Evolutionary conservation across 2,888 invertebrate genomes (phyloP).

Genomic region (Lysandra coridon): DNA sequence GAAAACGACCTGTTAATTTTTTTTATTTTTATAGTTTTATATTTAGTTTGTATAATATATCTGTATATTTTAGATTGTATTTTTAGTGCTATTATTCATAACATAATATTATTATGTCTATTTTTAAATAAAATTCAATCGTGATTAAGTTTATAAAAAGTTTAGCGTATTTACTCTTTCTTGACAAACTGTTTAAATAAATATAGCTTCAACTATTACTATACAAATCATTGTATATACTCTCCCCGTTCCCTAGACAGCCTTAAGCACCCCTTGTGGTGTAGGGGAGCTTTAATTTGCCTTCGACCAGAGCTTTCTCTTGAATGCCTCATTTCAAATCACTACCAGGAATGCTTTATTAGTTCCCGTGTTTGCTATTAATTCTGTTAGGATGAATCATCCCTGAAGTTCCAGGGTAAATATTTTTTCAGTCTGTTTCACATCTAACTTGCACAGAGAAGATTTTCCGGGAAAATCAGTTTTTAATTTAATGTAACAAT

Average conservation of each 20-base stretch:
- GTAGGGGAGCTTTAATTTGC: slow-evolving; percentile 1
- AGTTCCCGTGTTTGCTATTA: not conserved
- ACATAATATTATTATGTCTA: too few species aligned
- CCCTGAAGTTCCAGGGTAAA: not conserved
- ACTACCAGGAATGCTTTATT: slow-evolving; percentile 7
- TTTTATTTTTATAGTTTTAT: too few species aligned
- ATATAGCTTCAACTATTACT: not conserved
- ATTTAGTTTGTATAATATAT: too few species aligned
- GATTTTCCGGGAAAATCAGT: too few species aligned
- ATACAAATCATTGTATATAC: not conserved
- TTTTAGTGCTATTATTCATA: too few species aligned
- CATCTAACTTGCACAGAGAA: too few species aligned
- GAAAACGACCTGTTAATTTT: too few species aligned
- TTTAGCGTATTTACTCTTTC: too few species aligned
- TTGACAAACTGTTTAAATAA: not conserved
- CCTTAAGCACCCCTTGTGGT: slow-evolving; percentile 13
- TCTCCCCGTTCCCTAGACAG: not conserved
- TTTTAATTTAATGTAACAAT: too few species aligned
- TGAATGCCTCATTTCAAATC: not conserved
- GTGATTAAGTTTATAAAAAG: too few species aligned
- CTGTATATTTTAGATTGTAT: too few species aligned
- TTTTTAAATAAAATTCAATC: too few species aligned
- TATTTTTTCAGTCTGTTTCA: not conserved
- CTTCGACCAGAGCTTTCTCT: not conserved
- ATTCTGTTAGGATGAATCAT: not conserved